Conservation (phyloP, 2,797 vertebrate genomes). For the Enteromius anoplus region DNA sequence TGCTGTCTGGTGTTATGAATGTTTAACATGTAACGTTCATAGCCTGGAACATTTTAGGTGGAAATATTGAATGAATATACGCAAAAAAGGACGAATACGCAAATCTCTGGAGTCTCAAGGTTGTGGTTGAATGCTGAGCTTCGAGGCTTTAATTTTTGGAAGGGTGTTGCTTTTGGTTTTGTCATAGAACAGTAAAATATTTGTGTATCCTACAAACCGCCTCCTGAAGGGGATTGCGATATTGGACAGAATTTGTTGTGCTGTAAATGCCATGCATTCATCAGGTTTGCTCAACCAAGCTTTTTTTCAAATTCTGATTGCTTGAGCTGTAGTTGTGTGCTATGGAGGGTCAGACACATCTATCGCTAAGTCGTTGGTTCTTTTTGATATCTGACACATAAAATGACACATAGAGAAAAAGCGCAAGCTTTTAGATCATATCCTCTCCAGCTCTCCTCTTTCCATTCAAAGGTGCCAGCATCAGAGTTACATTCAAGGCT, state of each 20-base stretch:
- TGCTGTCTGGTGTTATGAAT: neutral
- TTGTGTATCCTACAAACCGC: neutral
- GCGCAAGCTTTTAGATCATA: constrained; percentile 32
- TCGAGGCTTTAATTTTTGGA: constrained; percentile 2
- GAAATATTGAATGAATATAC: neutral
- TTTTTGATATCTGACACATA: constrained; percentile 35
- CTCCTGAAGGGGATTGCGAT: neutral
- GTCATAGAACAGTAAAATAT: neutral
- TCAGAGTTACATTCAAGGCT: constrained; percentile 46
- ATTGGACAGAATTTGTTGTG: neutral
- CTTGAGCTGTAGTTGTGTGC: constrained; percentile 13
- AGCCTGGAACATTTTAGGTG: constrained; percentile 1
- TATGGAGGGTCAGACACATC: neutral
- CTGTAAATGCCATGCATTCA: neutral
- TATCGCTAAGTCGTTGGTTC: neutral
- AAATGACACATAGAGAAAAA: constrained; percentile 26
- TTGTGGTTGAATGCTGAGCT: constrained; percentile 25
- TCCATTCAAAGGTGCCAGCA: constrained; percentile 45
- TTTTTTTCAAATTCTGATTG: neutral
- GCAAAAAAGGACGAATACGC: neutral
- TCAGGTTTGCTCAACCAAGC: constrained; percentile 10
- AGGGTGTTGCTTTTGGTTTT: constrained; percentile 2
- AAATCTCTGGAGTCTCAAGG: neutral
- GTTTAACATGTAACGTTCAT: constrained; percentile 12
- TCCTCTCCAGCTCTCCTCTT: constrained; percentile 44